Evolutionary conservation across 2,113 vertebrate genomes (phyloP), one percentile per base, ranked within the genome.

Genomic region (Lampris megalopsis): DNA sequence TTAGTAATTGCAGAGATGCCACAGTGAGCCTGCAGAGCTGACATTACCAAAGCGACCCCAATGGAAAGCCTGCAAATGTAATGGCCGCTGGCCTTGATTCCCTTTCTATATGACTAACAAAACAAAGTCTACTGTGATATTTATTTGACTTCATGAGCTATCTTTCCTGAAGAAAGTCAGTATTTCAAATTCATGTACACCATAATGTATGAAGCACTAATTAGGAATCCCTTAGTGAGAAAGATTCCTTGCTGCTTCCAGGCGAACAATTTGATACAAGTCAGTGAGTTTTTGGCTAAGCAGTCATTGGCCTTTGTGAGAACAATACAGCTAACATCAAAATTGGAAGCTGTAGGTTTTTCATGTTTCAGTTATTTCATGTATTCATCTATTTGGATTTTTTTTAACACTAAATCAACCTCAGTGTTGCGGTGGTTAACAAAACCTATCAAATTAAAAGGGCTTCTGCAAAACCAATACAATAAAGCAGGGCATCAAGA

Each of bases 1-100:
- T 90, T 89, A 85, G 85, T 88, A 77, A 88, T 73, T 77, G 80
- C 62, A 68, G 72, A 80, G 67, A 76, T 82, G 78, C 77, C 76
- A 74, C 68, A 73, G 79, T 53, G 60, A 61, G 70, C 59, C 66
- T 74, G 73, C 77, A 66, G 65, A 78, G 68, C 71, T 79, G 76
- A 71, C 77, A 61, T 73, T 80, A 63, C 65, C 61, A 9, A 69
- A 68, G 74, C 75, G 73, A 90, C 76, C 67, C 75, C 37, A 75
- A 71, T 84, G 77, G 24, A 84, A 90, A 72, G 68, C 74, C 45
- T 71, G 68, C 84, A 78, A 73, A 61, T 80, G 63, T 7, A 45
- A 7, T 5, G 43, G 64, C 65, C 74, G 68, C 71, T 71, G 36
- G 70, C 73, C 49, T 84, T 71, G 58, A 84, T 82, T 73, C 70